Percentiles rank a stretch among this genome's conserved stretches.
Conservation (phyloP, 2,797 vertebrate species). For the Huso huso region DNA sequence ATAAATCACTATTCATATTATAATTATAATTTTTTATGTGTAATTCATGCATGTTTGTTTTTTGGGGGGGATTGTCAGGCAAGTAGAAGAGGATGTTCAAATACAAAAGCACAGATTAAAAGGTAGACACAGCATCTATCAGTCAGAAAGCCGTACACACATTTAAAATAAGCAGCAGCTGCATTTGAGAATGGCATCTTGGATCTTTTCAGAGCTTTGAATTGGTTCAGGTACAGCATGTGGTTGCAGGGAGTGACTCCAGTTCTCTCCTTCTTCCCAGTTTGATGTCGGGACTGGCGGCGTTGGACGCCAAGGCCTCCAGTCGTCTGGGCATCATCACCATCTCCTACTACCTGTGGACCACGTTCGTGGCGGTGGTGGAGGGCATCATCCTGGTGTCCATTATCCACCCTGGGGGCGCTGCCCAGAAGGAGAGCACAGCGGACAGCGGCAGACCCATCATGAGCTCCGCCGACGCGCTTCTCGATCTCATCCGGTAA, state of each 20-base stretch:
- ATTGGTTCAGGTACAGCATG: no score
- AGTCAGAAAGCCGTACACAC: no score
- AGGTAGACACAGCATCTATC: no score
- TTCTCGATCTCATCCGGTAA: conserved; percentile 92
- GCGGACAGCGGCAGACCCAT: conserved; percentile 80
- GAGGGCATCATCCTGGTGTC: conserved; percentile 94
- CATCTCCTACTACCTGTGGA: conserved; percentile 92
- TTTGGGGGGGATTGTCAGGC: no score
- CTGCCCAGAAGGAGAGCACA: conserved; percentile 82
- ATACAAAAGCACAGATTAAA: no score
- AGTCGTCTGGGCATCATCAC: conserved; percentile 89
- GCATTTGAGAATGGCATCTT: no score
- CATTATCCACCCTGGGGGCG: conserved; percentile 86
- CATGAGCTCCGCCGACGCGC: conserved; percentile 90
- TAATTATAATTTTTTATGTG: background rate
- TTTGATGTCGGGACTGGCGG: conserved; percentile 90
- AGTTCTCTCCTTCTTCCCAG: conserved; percentile 47
- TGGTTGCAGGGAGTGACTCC: no score
- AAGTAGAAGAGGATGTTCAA: no score
- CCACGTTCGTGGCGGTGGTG: conserved; percentile 87
- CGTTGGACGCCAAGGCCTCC: conserved; percentile 84
- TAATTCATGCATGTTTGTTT: no score
- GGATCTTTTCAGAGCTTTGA: no score
- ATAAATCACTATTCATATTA: no score
- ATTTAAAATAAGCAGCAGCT: no score